Percentiles rank a stretch among this genome's conserved stretches.
phyloP scores from a whole-genome alignment of 2,888 invertebrate species.

The Limnephilus auricula region DNA sequence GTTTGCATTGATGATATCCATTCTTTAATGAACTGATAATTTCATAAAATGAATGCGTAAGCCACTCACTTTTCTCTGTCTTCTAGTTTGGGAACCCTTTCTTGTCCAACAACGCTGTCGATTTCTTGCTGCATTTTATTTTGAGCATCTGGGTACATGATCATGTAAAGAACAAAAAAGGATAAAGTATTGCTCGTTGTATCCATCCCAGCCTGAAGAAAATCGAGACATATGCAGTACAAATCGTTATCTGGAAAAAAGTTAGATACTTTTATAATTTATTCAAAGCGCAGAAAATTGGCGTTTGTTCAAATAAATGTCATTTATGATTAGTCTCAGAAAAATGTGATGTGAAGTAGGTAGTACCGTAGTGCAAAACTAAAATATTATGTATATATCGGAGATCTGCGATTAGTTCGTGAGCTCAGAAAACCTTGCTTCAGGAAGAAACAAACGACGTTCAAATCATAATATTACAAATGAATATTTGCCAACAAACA shows the following conservation, averaged over 20 bases:
- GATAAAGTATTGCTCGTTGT: slow-evolving; percentile 83
- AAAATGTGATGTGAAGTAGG: too few relatives aligned
- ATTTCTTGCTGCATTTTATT: slow-evolving; percentile 81
- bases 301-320: too few relatives aligned
- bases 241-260: slow-evolving; percentile 72
- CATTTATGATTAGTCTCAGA: too few relatives aligned
- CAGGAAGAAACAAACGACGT: too few relatives aligned
- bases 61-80: slow-evolving; percentile 71
- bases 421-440: too few relatives aligned
- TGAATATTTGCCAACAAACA: too few relatives aligned
- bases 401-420: too few relatives aligned
- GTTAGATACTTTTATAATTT: too few relatives aligned
- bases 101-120: slow-evolving; percentile 76
- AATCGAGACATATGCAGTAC: slow-evolving; percentile 79
- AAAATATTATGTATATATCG: too few relatives aligned
- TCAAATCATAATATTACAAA: too few relatives aligned
- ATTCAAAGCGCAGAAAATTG: too few relatives aligned
- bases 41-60: not conserved
- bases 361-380: too few relatives aligned
- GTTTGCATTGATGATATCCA: not conserved
- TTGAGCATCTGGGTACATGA: slow-evolving; percentile 79
- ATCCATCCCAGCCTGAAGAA: slow-evolving; percentile 85
- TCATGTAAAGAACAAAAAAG: slow-evolving; percentile 78
- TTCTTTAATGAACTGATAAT: not conserved
- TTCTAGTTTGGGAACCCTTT: slow-evolving; percentile 72